Base-by-base conservation (phyloP, 2,797 vertebrate genomes). In the Aphelocoma californica region DNA sequence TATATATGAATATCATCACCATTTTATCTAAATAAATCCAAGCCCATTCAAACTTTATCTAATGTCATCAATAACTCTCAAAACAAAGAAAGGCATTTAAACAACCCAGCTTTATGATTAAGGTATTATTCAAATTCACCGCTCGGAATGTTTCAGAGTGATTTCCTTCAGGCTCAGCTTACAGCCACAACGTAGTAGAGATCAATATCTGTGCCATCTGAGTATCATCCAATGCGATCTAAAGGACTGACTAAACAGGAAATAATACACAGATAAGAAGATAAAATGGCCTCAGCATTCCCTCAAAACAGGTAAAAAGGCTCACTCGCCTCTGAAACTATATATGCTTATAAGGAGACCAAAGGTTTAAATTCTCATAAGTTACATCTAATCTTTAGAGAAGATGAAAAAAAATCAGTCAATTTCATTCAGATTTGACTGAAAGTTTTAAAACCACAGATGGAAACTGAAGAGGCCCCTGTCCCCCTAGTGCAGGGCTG, bases 141-240 rank as follows among this genome's bases (percentile, higher is more conserved):
- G 0, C 61, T n/a, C 2, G 0, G 2, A 28, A 31, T 13, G 9
- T 21, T 44, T 25, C 2, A 3, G 18, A 74, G 45, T 32, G 38
- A 45, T 60, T 67, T 71, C 29, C 65, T 50, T 79, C 32, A 17
- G n/a, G 53, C 64, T 82, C 16, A 34, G 21, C 45, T 47, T 47
- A 47, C 54, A 61, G 60, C 26, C 77, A 64, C 54, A 34, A 31
- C 16, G n/a, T 1, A 48, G 38, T 3, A 50, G 62, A 79, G 60
- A 86, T 70, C 21, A 57, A 0, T 45, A 53, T 44, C 70, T 66
- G 34, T 19, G 34, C 44, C 26, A 25, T 44, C 58, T 42, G 54
- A 77, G 4, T 40, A 69, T 51, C 86, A 80, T 9, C 58, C 58
- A 16, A 1, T 14, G 14, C 2, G 1, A 84, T 18, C 71, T 32